A percentile compares a stretch with the other conserved stretches of the same genome.
phyloP scores from a whole-genome alignment of 2,113 vertebrate species.

The Dasyornis broadbenti region DNA sequence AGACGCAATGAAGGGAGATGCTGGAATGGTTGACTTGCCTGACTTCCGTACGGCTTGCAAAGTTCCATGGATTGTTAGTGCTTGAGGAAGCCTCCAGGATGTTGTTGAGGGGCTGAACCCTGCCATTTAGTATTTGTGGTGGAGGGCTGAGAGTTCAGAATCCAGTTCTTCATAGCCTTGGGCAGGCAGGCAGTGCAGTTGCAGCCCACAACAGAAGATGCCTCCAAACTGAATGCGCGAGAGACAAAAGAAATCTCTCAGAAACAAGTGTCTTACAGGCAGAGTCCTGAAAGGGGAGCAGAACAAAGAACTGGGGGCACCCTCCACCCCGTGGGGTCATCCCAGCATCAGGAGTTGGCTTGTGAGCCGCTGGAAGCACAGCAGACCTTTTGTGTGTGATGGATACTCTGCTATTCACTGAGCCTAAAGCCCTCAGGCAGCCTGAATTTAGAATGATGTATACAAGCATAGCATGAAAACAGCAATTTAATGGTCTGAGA shows the following conservation, averaged over 20 bases:
- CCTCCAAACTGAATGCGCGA: accelerated
- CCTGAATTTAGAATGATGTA: background rate
- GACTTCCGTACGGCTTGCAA: background rate
- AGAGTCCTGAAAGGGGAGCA: background rate
- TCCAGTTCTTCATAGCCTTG: background rate
- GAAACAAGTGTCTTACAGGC: background rate
- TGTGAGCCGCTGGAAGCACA: background rate
- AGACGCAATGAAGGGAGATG: background rate
- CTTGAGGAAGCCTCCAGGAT: background rate
- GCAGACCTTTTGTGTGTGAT: background rate
- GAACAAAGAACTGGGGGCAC: background rate
- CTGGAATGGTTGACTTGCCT: background rate
- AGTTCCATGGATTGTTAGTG: background rate
- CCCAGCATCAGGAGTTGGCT: background rate
- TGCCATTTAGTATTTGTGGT: accelerated
- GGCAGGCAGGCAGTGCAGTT: background rate
- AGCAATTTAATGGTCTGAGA: background rate
- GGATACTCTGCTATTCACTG: background rate
- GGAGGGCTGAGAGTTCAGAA: background rate
- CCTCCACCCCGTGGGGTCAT: background rate
- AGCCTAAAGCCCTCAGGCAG: background rate
- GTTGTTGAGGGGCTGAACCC: background rate
- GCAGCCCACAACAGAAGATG: background rate
- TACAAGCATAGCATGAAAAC: conserved; percentile 1
- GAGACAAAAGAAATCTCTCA: background rate